Base-by-base conservation (phyloP, 2,113 vertebrate species). In the Ascaphus truei region DNA sequence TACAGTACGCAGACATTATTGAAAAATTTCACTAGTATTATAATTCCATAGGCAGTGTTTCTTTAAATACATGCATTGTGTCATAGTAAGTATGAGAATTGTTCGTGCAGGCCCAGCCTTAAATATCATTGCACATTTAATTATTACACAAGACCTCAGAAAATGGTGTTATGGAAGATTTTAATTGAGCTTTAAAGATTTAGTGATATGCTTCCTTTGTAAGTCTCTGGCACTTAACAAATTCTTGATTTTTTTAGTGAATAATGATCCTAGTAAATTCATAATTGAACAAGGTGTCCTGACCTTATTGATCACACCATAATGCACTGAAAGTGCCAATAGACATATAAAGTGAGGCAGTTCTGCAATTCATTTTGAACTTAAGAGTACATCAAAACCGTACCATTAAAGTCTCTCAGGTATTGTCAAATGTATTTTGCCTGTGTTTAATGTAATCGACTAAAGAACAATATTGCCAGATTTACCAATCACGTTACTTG, bases 61-160 rank as follows among this genome's bases (percentile, higher is more conserved):
- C 25, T 43, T 63, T 63, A 63, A 55, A 51, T 6, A 8, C 51
- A 68, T 15, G 29, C 27, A 47, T 15, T 45, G 11, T 48, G 59
- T 50, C 56, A 31, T 31, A 7, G 7, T 43, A 25, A 23, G 52
- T 56, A 20, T 61, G 37, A 52, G n/a, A 61, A 71, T 51, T 41
- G 33, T 29, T 51, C 29, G 23, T 43, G 23, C 55, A 50, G 66
- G 25, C 11, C 25, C n/a, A 51, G 57, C 34, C 34, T 71, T 71
- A 71, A 71, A 71, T 71, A 71, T 71, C 67, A 71, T 71, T 61
- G 67, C 67, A 61, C 67, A 71, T 61, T 71, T 60, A 71, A 71
- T 71, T 61, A 71, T 60, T 57, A 71, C 67, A 52, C 45, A 20
- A 68, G 66, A 59, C 55, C 66, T 59, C 23, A 50, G 55, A 68